A percentile compares a stretch with the other conserved stretches of the same genome.
phyloP scores from a whole-genome alignment of 2,113 vertebrate genomes.

The Microcebus ravelobensis region DNA sequence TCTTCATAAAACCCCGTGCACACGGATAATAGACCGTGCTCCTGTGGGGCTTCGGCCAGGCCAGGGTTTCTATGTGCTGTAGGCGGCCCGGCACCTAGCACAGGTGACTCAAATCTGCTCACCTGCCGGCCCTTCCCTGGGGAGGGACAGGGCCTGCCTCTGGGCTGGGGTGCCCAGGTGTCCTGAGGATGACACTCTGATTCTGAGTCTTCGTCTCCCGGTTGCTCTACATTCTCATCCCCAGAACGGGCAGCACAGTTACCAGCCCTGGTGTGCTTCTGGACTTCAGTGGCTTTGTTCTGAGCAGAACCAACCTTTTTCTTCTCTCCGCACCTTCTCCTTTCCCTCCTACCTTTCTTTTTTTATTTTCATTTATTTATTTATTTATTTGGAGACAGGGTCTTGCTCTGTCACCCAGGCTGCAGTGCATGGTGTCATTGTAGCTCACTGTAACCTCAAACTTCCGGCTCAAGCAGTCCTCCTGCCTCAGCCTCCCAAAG shows the following conservation, averaged over 20 bases:
- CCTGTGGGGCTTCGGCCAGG: no score
- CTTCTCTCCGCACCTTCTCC: not conserved
- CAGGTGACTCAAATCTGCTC: not conserved
- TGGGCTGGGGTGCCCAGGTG: rapidly evolving
- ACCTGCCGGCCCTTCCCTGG: not conserved
- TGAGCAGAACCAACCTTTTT: not conserved
- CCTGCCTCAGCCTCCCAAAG: no score
- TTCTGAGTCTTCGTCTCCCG: not conserved
- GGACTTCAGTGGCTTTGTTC: not conserved
- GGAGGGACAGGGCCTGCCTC: not conserved
- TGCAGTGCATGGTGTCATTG: no score
- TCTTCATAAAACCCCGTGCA: not conserved
- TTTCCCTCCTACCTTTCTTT: no score
- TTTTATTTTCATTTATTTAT: no score
- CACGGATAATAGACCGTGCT: not conserved
- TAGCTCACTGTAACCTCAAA: no score
- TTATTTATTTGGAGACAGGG: no score
- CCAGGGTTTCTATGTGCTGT: not conserved
- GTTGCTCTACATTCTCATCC: not conserved
- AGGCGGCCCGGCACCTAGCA: not conserved
- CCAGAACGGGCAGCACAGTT: not conserved
- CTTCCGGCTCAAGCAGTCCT: no score
- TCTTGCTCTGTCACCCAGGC: no score
- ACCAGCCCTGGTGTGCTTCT: not conserved
- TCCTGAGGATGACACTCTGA: not conserved